Evolutionary conservation across 2,113 vertebrate species (phyloP).

Genomic region (Aegotheles bennettii): DNA sequence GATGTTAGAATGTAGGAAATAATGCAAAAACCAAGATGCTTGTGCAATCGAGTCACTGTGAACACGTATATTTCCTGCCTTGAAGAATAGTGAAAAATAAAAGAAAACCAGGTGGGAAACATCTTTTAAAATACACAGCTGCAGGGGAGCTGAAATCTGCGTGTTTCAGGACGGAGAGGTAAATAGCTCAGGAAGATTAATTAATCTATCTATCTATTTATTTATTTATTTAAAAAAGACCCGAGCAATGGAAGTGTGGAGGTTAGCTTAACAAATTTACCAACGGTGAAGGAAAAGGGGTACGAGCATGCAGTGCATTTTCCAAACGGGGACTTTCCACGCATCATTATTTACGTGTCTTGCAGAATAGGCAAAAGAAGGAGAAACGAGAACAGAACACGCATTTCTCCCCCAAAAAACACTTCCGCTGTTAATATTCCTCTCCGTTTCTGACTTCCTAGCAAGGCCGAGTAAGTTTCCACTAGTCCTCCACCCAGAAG

Average conservation of each 20-base stretch:
- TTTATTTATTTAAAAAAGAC: accelerated
- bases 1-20: neutral
- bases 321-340: neutral
- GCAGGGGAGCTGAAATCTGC: neutral
- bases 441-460: neutral
- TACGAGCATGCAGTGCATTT: accelerated
- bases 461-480: neutral
- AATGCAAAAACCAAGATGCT: neutral
- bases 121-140: neutral
- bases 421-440: neutral
- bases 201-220: no score
- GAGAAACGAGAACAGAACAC: neutral
- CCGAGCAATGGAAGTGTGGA: accelerated
- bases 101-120: neutral
- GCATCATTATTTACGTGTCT: neutral
- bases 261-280: neutral
- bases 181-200: neutral
- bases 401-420: neutral
- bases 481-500: neutral
- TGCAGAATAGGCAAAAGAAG: neutral
- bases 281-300: neutral
- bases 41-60: neutral
- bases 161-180: neutral
- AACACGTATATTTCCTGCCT: neutral
- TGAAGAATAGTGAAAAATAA: neutral